These are phyloP conservation scores for Mamestra configurata DNA, from an alignment of 1,140 invertebrate genomes.

Conservation along the genomic window DNA sequence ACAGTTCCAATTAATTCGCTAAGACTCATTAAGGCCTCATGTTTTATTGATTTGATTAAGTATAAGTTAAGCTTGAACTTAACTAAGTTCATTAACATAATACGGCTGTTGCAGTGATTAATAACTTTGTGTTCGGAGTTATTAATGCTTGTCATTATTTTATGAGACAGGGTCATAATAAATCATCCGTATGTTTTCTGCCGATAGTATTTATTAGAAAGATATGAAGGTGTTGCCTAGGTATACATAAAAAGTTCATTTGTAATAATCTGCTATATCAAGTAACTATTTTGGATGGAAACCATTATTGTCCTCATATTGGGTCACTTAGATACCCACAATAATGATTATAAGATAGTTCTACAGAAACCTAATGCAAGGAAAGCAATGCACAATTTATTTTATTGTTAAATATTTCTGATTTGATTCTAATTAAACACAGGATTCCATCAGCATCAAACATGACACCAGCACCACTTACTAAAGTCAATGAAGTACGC, in stretches of 20 bases:
- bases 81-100: neutral
- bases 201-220: neutral
- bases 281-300: too few relatives aligned
- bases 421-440: neutral
- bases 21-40: neutral
- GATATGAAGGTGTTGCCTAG: neutral
- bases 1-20: neutral
- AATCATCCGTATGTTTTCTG: neutral
- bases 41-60: neutral
- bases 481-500: neutral
- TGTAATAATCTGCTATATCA: too few relatives aligned
- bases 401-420: too few relatives aligned
- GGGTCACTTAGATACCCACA: too few relatives aligned
- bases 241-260: too few relatives aligned
- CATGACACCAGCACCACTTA: neutral
- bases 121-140: neutral
- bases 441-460: neutral
- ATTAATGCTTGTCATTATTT: slow-evolving; percentile 9
- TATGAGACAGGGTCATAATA: neutral
- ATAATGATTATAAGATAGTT: too few relatives aligned
- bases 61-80: neutral
- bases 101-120: neutral
- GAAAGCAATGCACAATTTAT: too few relatives aligned
- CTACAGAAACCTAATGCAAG: too few relatives aligned
- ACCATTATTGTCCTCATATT: too few relatives aligned